Conservation (phyloP, 2,113 vertebrate species). For the Tauraco erythrolophus region DNA sequence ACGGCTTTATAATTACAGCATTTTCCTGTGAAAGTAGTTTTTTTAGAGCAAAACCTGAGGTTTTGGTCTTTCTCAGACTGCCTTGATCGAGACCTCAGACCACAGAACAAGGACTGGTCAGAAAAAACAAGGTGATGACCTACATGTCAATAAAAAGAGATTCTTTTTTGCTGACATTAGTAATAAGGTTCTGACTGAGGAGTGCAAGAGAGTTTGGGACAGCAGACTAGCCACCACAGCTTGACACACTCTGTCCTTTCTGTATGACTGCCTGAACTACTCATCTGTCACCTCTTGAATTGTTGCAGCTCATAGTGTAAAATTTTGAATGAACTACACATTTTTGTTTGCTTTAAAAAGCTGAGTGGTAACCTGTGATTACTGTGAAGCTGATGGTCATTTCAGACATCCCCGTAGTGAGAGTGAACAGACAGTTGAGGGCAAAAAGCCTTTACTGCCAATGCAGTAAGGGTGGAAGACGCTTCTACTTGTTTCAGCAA, state of each 20-base stretch:
- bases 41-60: neutral
- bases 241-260: neutral
- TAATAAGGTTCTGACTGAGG: neutral
- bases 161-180: neutral
- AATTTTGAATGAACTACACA: neutral
- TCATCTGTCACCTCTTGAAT: neutral
- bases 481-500: accelerated
- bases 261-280: neutral
- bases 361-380: neutral
- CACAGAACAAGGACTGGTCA: neutral
- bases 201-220: neutral
- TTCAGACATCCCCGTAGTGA: neutral
- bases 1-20: neutral
- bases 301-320: neutral
- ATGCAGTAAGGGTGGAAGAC: neutral
- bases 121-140: neutral
- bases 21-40: neutral
- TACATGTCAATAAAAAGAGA: neutral
- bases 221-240: too few relatives aligned
- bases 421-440: neutral
- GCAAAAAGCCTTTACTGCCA: neutral
- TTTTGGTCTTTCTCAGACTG: neutral
- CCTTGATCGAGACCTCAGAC: neutral
- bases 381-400: neutral
- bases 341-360: neutral